Base-by-base conservation (phyloP, 1,140 invertebrate genomes). In the Archivesica marissinica region DNA sequence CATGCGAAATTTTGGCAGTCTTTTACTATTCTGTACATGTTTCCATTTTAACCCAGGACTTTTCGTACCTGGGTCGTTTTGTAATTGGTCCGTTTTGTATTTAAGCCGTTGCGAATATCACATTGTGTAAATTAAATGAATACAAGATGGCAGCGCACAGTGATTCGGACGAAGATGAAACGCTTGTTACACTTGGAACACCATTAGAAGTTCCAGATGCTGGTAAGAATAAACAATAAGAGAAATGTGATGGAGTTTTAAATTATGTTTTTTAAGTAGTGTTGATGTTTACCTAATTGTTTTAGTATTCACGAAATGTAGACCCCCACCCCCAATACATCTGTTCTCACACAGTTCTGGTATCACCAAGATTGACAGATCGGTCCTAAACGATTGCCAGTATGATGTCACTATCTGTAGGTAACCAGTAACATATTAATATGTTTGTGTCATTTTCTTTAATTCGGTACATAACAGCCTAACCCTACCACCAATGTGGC, bases 171-270 rank as follows among this genome's bases (percentile, higher is more conserved):
- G 96, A 96, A 80, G 96, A 96, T 68, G 96, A 97, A 85, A 95
- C 96, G 93, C 95, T 95, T 91, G 96, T 96, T 54, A 95, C 95
- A 28, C 97, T 96, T 93, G 97, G 97, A 72, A 97, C 96, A 78
- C 95, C 96, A 1, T 92, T 98, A 13, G 96, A 97, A 25, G 96
- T 96, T 0, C 94, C 96, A 35, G 96, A 97, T 90, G 96, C 97
- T 95, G 97, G 97, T 97, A 94, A 20, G 78, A 39, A 90, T 38
- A 25, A 52, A 68, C 7, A 33, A 47, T 23, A 2, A 0, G 23
- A 28, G 25, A 25, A n/a, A 30, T 13, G 44, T 56, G 9, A 54
- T 15, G 0, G 28, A 35, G 11, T n/a, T n/a, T n/a, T n/a, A n/a
- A n/a, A n/a, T n/a, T n/a, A 33, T 4, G 6, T 56, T 9, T n/a